Percentiles rank a stretch among this genome's conserved stretches.
These are phyloP conservation scores for Drosophila sp. DNA, from an alignment of 1,140 invertebrate genomes.

Conservation along the genomic window DNA sequence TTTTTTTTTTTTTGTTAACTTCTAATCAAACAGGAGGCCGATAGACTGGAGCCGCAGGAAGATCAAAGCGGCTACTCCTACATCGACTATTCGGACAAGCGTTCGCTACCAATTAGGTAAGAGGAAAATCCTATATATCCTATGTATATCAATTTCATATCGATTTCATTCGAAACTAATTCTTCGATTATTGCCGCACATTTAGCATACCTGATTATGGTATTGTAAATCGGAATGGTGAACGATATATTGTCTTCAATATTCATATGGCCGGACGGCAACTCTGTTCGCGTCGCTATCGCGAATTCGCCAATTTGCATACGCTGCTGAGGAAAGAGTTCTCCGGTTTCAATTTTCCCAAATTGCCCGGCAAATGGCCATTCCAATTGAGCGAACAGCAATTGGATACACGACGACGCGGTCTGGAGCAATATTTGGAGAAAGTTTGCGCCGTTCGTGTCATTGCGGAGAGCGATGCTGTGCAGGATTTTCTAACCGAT, in stretches of 20 bases:
- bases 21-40: slow-evolving; percentile 87
- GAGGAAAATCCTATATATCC: neutral
- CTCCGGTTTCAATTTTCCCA: slow-evolving; percentile 98
- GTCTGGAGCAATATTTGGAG: slow-evolving; percentile 98
- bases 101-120: slow-evolving; percentile 94
- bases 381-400: slow-evolving; percentile 98
- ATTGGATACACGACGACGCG: slow-evolving; percentile 95
- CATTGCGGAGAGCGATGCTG: slow-evolving; percentile 98
- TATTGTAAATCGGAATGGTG: slow-evolving; percentile 89
- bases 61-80: slow-evolving; percentile 94
- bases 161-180: no score
- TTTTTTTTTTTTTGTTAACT: slow-evolving; percentile 23
- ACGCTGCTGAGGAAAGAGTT: slow-evolving; percentile 97
- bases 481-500: slow-evolving; percentile 98
- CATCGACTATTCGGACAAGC: slow-evolving; percentile 98
- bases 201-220: slow-evolving; percentile 97
- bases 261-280: slow-evolving; percentile 99
- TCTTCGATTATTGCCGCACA: neutral
- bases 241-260: slow-evolving; percentile 98
- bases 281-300: slow-evolving; percentile 96
- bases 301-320: slow-evolving; percentile 97
- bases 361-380: slow-evolving; percentile 99
- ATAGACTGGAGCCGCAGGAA: slow-evolving; percentile 93
- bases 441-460: slow-evolving; percentile 99
- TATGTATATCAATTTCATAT: no score